A percentile compares a stretch with the other conserved stretches of the same genome.
These are phyloP conservation scores for Hyles vespertilio DNA, from an alignment of 1,140 invertebrate species.

Conservation along the genomic window DNA sequence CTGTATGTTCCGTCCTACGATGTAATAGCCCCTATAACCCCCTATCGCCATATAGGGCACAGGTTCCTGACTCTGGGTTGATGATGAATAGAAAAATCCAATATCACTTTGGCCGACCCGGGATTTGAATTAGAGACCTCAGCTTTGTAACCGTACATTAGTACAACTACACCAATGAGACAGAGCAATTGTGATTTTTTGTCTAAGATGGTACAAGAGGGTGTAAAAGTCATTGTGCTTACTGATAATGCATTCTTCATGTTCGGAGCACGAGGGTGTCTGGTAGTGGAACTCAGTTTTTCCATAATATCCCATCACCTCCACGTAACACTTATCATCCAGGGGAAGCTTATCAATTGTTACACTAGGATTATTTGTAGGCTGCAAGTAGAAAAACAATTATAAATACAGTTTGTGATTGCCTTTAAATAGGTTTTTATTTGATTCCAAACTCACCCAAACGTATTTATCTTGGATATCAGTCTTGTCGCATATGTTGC, in stretches of 20 bases:
- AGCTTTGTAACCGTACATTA: too few species aligned
- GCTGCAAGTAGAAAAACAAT: conserved; percentile 26
- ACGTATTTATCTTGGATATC: background rate
- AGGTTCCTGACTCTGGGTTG: too few species aligned
- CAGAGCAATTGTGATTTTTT: too few species aligned
- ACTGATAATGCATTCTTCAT: conserved; percentile 26
- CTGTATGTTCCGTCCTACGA: too few species aligned
- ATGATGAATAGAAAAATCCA: too few species aligned
- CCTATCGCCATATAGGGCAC: too few species aligned
- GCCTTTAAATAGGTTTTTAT: background rate
- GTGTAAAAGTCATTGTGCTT: background rate
- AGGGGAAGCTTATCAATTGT: conserved; percentile 19
- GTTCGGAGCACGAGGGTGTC: conserved; percentile 32
- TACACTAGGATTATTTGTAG: conserved; percentile 16
- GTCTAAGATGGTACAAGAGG: too few species aligned
- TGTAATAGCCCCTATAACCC: too few species aligned
- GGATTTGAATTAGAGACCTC: too few species aligned
- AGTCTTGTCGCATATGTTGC: conserved; percentile 30
- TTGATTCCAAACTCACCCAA: conserved; percentile 8
- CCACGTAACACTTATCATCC: conserved; percentile 29
- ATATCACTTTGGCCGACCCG: too few species aligned
- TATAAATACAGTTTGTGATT: background rate
- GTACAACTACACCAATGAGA: too few species aligned
- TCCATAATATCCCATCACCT: conserved; percentile 34
- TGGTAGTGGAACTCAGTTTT: conserved; percentile 25